Base-by-base conservation (phyloP, 2,797 vertebrate species). In the Manis crassicaudata region DNA sequence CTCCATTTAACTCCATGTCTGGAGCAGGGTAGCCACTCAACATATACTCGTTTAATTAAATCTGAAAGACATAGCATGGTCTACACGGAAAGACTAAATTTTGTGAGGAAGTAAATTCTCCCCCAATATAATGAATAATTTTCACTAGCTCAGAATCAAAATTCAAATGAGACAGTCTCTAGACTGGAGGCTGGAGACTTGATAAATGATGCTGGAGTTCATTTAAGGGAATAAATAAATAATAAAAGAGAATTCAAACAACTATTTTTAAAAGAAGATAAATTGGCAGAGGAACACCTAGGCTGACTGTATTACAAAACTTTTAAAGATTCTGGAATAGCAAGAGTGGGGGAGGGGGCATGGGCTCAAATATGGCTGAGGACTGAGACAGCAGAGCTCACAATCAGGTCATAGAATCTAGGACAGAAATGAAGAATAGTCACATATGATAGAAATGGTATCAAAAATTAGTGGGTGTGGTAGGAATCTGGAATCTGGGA, bases 331-430 rank as follows among this genome's bases (percentile, higher is more conserved):
- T 50, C 63, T 52, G 1, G 8, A 27, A n/a, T 25, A 63, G 40
- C 3, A 16, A 81, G 27, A 67, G 10, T 6, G 7, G 7, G 2
- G 11, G 2, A 6, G 2, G 11, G 2, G 32, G 1, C 5, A 0
- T 6, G 29, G 13, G 3, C 21, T 50, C 1, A 5, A 58, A 23
- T 3, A 32, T 5, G 10, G 12, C 29, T 7, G 21, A 56, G 14
- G 13, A 3, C 8, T 1, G 16, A 29, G 7, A 3, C 11, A 20
- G 56, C 5, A 2, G 13, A 25, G 6, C 6, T 56, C 18, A 7
- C 6, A 14, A 35, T 27, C 16, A n/a, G 32, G 21, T 20, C 1
- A 16, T 18, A 43, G 11, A 17, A 8, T 4, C 0, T 1, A 75
- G 35, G 77, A 46, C 14, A n/a, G 32, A n/a, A 32, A 4, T 4